A percentile compares a stretch with the other conserved stretches of the same genome.
Evolutionary conservation across 2,888 invertebrate species (phyloP).

Genomic region (Nomada fucata): DNA sequence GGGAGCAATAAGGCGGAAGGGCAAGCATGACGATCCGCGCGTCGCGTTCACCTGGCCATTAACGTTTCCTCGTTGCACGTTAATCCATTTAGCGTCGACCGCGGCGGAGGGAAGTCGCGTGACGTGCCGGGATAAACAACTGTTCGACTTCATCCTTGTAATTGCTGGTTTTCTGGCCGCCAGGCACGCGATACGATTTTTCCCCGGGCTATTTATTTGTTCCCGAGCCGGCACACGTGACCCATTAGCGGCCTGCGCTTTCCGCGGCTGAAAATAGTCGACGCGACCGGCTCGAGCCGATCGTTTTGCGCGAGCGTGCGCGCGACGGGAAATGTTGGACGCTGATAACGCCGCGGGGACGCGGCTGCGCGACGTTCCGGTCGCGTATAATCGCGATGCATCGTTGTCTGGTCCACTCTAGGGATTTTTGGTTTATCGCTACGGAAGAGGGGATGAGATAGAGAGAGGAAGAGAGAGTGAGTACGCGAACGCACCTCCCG

Average conservation of each 20-base stretch:
- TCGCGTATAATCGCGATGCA: conserved; percentile 44
- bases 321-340: conserved; percentile 58
- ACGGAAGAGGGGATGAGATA: background rate
- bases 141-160: conserved; percentile 39
- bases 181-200: conserved; percentile 48
- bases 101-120: conserved; percentile 8
- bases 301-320: background rate
- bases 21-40: background rate
- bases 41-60: background rate
- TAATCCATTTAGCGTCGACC: conserved; percentile 23
- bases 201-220: conserved; percentile 47
- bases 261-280: conserved; percentile 69
- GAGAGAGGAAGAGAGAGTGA: background rate
- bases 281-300: conserved; percentile 5
- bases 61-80: background rate
- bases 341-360: conserved; percentile 60
- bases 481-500: background rate
- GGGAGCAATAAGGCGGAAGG: background rate
- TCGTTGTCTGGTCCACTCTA: conserved; percentile 10
- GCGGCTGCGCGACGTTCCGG: conserved; percentile 48
- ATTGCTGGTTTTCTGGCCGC: conserved; percentile 30
- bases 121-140: conserved; percentile 39
- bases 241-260: conserved; percentile 64
- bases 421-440: conserved; percentile 58
- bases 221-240: conserved; percentile 46